phyloP scores from a whole-genome alignment of 2,797 vertebrate species.

The Lithobates pipiens region DNA sequence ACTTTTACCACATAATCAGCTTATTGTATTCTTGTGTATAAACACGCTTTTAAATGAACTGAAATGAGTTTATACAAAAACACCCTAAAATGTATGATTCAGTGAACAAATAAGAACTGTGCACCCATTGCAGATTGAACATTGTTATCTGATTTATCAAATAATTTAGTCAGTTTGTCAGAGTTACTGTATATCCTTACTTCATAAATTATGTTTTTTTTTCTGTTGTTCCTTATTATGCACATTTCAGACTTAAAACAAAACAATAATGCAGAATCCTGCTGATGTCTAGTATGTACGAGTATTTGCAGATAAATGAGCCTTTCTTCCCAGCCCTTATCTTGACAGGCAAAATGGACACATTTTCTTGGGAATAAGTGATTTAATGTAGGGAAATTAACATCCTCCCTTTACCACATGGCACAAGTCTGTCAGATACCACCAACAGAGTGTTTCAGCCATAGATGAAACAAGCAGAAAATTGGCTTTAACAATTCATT shows the following conservation, averaged over 20 bases:
- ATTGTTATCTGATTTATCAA: no score
- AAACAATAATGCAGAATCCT: constrained; percentile 34
- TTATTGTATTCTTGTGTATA: no score
- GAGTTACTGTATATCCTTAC: not conserved
- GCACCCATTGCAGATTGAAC: no score
- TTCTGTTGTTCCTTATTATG: constrained; percentile 32
- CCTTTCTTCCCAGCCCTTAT: constrained; percentile 25
- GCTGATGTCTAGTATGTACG: constrained; percentile 11
- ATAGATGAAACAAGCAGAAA: constrained; percentile 26
- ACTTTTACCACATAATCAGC: no score
- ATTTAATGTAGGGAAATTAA: constrained; percentile 35
- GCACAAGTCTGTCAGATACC: not conserved
- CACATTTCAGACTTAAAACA: constrained; percentile 16
- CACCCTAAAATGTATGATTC: no score
- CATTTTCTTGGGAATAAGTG: constrained; percentile 44
- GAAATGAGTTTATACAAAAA: no score
- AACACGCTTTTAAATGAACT: no score
- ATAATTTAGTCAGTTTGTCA: not conserved
- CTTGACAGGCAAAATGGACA: constrained; percentile 37
- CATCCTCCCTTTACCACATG: not conserved
- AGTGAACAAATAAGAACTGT: no score
- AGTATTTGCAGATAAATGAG: constrained; percentile 34
- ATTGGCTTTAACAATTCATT: constrained; percentile 1
- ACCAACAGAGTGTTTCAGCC: constrained; percentile 24
- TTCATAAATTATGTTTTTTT: not conserved